A percentile compares a stretch with the other conserved stretches of the same genome.
Conservation (phyloP, 2,888 invertebrate species). For the Sarcophaga variegata region DNA sequence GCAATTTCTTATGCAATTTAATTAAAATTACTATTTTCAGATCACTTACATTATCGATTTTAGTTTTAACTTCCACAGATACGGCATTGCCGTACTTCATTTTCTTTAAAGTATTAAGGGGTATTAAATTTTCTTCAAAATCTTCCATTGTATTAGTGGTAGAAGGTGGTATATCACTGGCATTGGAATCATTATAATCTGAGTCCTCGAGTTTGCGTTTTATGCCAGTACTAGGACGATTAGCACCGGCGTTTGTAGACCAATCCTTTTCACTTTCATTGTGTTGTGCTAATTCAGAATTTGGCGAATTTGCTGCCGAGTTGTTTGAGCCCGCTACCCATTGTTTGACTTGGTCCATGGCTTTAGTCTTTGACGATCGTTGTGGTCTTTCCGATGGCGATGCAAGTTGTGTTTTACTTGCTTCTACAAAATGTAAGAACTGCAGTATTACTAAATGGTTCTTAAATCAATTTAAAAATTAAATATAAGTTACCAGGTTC, state of each 20-base stretch:
- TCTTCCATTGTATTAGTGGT: slow-evolving; percentile 81
- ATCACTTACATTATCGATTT: slow-evolving; percentile 75
- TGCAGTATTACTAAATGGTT: neutral
- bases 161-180: slow-evolving; percentile 76
- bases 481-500: slow-evolving; percentile 47
- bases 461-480: neutral
- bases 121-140: slow-evolving; percentile 83
- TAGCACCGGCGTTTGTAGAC: slow-evolving; percentile 70
- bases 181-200: slow-evolving; percentile 82
- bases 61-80: slow-evolving; percentile 77
- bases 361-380: slow-evolving; percentile 87
- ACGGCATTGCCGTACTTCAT: slow-evolving; percentile 80
- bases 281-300: slow-evolving; percentile 60
- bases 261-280: slow-evolving; percentile 74
- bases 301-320: slow-evolving; percentile 71
- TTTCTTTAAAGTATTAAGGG: slow-evolving; percentile 83
- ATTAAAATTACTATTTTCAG: neutral
- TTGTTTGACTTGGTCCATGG: slow-evolving; percentile 91
- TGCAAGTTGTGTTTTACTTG: slow-evolving; percentile 68
- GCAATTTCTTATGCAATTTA: neutral
- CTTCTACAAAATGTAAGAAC: slow-evolving; percentile 19
- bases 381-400: slow-evolving; percentile 78
- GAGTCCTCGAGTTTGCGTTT: slow-evolving; percentile 83
- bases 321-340: slow-evolving; percentile 88
- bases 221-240: slow-evolving; percentile 67